These are phyloP conservation scores for Pseudopodoces humilis DNA, from an alignment of 2,113 vertebrate genomes.

Conservation along the genomic window DNA sequence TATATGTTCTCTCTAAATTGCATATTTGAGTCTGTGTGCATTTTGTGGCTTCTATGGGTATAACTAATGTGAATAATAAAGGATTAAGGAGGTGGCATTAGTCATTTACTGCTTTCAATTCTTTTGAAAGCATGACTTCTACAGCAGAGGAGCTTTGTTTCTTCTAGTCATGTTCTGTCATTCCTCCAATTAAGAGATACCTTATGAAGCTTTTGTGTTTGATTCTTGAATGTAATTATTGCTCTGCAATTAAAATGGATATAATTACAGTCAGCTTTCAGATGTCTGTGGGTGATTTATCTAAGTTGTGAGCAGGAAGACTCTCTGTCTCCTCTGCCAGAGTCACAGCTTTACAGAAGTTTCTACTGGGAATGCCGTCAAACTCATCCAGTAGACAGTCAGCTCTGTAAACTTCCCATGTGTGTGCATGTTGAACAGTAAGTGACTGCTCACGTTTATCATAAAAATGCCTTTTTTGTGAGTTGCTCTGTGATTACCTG, in stretches of 20 bases:
- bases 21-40: neutral
- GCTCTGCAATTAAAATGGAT: conserved; percentile 1
- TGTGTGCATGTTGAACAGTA: neutral
- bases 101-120: neutral
- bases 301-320: neutral
- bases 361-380: neutral
- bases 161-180: neutral
- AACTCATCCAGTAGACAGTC: neutral
- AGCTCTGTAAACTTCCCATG: neutral
- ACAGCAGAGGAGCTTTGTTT: neutral
- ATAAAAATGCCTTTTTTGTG: neutral
- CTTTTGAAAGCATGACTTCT: neutral
- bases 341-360: neutral
- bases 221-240: neutral
- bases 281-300: neutral
- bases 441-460: neutral
- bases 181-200: neutral
- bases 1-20: neutral
- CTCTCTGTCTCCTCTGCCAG: neutral
- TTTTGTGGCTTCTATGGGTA: neutral
- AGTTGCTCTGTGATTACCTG: neutral
- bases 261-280: neutral
- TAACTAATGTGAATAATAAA: neutral
- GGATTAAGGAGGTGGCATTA: neutral
- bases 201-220: neutral